phyloP scores from a whole-genome alignment of 2,888 invertebrate genomes.

The Apamea monoglypha region DNA sequence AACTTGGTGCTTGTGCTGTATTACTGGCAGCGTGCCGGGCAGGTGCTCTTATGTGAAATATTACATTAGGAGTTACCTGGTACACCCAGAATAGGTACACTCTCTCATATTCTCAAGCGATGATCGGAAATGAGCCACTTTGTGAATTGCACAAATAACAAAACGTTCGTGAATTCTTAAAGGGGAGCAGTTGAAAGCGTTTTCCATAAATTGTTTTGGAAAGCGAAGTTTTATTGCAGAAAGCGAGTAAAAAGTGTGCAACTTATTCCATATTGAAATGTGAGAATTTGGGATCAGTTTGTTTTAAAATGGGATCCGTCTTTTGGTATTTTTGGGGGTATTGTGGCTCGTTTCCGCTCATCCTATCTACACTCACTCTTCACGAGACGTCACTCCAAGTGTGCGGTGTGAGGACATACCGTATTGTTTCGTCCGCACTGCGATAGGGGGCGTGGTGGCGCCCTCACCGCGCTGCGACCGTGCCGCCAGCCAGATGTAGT shows the following conservation, averaged over 20 bases:
- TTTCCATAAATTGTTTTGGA: conserved; percentile 54
- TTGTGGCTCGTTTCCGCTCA: conserved; percentile 57
- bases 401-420: conserved; percentile 92
- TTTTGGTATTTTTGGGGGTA: not conserved
- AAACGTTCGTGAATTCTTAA: conserved; percentile 31
- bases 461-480: conserved; percentile 98
- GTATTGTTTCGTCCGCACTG: conserved; percentile 98
- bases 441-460: conserved; percentile 98
- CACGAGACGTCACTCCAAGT: conserved; percentile 67
- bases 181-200: conserved; percentile 43
- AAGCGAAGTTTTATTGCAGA: conserved; percentile 37
- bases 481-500: conserved; percentile 99
- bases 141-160: conserved; percentile 41
- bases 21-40: conserved; percentile 91
- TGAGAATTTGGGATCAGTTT: conserved; percentile 22
- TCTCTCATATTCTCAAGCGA: conserved; percentile 78
- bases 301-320: not conserved
- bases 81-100: conserved; percentile 81
- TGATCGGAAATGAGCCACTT: conserved; percentile 72
- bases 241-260: conserved; percentile 33
- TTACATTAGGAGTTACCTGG: conserved; percentile 88
- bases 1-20: conserved; percentile 90
- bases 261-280: conserved; percentile 35
- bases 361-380: conserved; percentile 66
- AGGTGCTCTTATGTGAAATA: conserved; percentile 90